Conservation (phyloP, 2,113 vertebrate species). For the Osmerus eperlanus region DNA sequence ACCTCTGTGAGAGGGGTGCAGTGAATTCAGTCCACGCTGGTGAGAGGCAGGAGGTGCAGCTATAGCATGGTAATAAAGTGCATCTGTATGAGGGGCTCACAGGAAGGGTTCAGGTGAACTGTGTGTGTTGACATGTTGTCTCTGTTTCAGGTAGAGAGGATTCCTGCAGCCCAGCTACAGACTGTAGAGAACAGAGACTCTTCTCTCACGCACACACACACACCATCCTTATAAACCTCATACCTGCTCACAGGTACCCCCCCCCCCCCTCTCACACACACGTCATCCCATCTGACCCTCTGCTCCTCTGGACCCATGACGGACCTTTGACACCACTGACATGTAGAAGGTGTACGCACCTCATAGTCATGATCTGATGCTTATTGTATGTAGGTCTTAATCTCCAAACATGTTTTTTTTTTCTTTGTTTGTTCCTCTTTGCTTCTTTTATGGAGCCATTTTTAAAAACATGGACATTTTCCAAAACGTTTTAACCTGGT, state of each 20-base stretch:
- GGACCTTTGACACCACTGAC: slow-evolving; percentile 63
- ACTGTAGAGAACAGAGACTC: slow-evolving; percentile 54
- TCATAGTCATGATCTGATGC: slow-evolving; percentile 61
- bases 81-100: background rate
- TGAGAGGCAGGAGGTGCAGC: too few species aligned
- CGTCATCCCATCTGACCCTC: slow-evolving; percentile 24
- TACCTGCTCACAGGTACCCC: slow-evolving; percentile 30
- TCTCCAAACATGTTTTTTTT: slow-evolving; percentile 58
- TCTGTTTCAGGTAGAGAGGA: slow-evolving; percentile 83
- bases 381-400: slow-evolving; percentile 70
- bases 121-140: background rate
- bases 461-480: slow-evolving; percentile 63
- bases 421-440: slow-evolving; percentile 76
- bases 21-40: too few species aligned
- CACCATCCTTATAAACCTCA: slow-evolving; percentile 82
- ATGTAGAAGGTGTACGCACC: slow-evolving; percentile 62
- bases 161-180: slow-evolving; percentile 41
- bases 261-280: background rate
- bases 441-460: slow-evolving; percentile 80
- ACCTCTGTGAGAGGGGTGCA: slow-evolving; percentile 60
- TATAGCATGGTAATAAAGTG: too few species aligned
- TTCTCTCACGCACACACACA: slow-evolving; percentile 62
- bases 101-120: background rate
- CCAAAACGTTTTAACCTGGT: slow-evolving; percentile 71
- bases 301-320: slow-evolving; percentile 49